Conservation (phyloP, 1,140 invertebrate species). For the Temnothorax curvispinosus region DNA sequence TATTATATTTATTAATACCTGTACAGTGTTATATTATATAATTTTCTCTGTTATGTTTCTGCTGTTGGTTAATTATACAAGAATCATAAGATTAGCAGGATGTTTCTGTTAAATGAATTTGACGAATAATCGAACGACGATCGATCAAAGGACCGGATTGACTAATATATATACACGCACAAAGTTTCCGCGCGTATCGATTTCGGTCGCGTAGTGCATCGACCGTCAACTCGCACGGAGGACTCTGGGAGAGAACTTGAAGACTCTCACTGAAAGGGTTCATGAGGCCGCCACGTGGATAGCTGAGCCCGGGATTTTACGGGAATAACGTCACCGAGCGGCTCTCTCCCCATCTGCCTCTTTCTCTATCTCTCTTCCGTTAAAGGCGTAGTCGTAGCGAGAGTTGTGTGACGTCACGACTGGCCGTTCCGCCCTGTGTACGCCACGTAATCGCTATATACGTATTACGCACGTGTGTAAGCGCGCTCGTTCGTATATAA, state of each 20-base stretch:
- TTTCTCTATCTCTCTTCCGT: conserved; percentile 5
- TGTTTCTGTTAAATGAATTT: background rate
- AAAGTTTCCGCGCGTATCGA: conserved; percentile 22
- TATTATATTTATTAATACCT: background rate
- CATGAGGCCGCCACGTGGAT: conserved; percentile 8
- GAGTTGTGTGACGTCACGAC: conserved; percentile 61
- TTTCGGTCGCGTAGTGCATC: background rate
- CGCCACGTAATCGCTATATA: conserved; percentile 45
- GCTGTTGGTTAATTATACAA: background rate
- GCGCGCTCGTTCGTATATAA: conserved; percentile 22
- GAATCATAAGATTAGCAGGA: background rate
- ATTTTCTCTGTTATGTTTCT: background rate
- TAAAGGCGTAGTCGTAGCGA: conserved; percentile 50
- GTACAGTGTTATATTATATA: too few species aligned
- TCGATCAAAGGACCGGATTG: background rate
- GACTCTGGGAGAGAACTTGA: conserved; percentile 44
- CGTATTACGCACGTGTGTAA: conserved; percentile 28
- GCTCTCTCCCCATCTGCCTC: background rate
- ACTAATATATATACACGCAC: background rate
- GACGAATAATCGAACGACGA: background rate
- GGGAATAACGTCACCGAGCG: conserved; percentile 62
- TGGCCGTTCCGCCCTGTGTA: conserved; percentile 26
- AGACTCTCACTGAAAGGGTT: conserved; percentile 46
- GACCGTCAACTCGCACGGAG: conserved; percentile 7
- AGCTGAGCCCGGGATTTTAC: conserved; percentile 50